Evolutionary conservation across 2,797 vertebrate species (phyloP).

Genomic region (Spea hammondii): DNA sequence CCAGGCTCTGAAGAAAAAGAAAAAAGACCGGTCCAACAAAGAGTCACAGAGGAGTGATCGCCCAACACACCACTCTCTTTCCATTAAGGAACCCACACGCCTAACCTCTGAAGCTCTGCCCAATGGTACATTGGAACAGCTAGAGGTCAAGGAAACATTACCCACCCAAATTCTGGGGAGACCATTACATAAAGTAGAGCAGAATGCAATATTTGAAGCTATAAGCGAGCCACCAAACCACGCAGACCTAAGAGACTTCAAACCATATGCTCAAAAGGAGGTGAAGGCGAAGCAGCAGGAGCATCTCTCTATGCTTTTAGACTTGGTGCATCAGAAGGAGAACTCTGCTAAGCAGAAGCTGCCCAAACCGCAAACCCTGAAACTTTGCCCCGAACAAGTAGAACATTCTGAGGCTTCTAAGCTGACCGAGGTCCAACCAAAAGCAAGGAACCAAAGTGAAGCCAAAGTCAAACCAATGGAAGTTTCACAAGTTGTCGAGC

Average conservation of each 20-base stretch:
- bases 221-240: slow-evolving; percentile 55
- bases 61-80: slow-evolving; percentile 73
- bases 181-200: slow-evolving; percentile 65
- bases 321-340: slow-evolving; percentile 73
- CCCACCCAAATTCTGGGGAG: slow-evolving; percentile 57
- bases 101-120: slow-evolving; percentile 68
- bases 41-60: slow-evolving; percentile 65
- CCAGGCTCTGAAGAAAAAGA: slow-evolving; percentile 89
- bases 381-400: slow-evolving; percentile 58
- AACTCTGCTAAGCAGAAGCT: slow-evolving; percentile 72
- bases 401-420: slow-evolving; percentile 70
- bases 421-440: slow-evolving; percentile 65
- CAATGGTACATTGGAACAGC: slow-evolving; percentile 68
- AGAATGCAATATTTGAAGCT: slow-evolving; percentile 58
- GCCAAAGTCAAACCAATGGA: slow-evolving; percentile 66
- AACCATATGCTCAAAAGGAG: slow-evolving; percentile 70
- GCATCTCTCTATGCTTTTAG: slow-evolving; percentile 68
- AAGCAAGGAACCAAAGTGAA: slow-evolving; percentile 68
- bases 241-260: slow-evolving; percentile 62
- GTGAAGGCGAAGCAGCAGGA: slow-evolving; percentile 71
- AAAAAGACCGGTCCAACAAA: slow-evolving; percentile 80
- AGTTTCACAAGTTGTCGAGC: slow-evolving; percentile 59
- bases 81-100: slow-evolving; percentile 75
- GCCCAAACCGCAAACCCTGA: slow-evolving; percentile 66
- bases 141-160: slow-evolving; percentile 66